Evolutionary conservation across 2,113 vertebrate genomes (phyloP).

Genomic region (Odobenus rosmarus): DNA sequence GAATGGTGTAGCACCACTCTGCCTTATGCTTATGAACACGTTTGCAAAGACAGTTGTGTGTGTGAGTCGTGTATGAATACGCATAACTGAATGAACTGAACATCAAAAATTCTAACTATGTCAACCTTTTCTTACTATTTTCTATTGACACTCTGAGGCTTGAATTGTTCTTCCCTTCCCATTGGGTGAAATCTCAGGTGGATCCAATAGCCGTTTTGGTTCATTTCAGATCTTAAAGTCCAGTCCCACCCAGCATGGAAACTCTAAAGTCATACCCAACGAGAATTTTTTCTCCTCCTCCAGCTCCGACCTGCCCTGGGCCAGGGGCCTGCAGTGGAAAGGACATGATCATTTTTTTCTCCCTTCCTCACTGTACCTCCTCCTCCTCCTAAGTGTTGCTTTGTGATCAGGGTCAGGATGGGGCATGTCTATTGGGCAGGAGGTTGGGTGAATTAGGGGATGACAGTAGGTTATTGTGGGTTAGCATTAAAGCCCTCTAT

Average conservation of each 20-base stretch:
- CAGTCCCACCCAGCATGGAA: neutral
- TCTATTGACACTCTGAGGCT: neutral
- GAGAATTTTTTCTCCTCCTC: neutral
- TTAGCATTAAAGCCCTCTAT: neutral
- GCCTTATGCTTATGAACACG: neutral
- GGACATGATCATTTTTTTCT: neutral
- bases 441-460: neutral
- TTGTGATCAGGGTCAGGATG: neutral
- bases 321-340: neutral
- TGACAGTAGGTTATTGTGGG: no score
- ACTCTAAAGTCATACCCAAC: neutral
- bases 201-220: neutral
- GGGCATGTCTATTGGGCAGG: no score
- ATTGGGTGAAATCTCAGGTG: neutral
- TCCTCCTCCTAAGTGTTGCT: neutral
- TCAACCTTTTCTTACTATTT: neutral
- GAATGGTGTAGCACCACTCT: neutral
- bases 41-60: neutral
- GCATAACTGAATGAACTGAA: neutral
- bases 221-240: neutral
- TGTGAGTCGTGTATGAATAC: neutral
- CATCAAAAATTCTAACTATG: constrained; percentile 10
- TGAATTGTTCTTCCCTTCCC: neutral
- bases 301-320: neutral
- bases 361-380: neutral